These are phyloP conservation scores for Forbesichthys agassizii DNA, from an alignment of 2,113 vertebrate genomes.

Conservation along the genomic window DNA sequence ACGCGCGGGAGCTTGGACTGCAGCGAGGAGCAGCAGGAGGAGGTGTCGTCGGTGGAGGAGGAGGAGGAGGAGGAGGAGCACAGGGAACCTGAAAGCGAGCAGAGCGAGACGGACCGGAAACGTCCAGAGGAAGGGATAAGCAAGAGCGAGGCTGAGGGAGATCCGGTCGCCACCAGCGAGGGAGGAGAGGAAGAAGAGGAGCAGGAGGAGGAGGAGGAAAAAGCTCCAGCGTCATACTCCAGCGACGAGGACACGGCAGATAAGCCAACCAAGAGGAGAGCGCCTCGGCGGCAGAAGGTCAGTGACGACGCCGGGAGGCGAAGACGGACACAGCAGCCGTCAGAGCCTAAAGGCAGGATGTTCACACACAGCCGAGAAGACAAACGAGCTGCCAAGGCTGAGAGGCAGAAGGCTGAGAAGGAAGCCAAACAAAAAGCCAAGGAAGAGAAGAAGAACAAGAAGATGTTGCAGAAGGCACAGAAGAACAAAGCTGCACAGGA, in stretches of 20 bases:
- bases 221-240: not conserved
- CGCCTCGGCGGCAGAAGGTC: constrained; percentile 1
- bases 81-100: constrained; percentile 16
- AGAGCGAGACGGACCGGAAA: constrained; percentile 24
- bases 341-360: constrained; percentile 63
- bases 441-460: constrained; percentile 49
- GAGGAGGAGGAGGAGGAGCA: constrained; percentile 18
- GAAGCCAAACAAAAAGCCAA: constrained; percentile 57
- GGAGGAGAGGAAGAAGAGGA: constrained; percentile 34
- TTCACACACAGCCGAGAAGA: constrained; percentile 63
- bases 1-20: constrained; percentile 27
- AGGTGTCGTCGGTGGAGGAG: constrained; percentile 23
- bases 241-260: constrained; percentile 34
- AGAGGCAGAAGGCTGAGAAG: constrained; percentile 46
- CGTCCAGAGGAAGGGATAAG: not conserved
- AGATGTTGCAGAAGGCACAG: constrained; percentile 41
- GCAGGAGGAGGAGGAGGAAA: constrained; percentile 16
- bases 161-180: constrained; percentile 8
- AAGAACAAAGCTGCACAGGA: constrained; percentile 20
- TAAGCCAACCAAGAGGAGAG: constrained; percentile 22
- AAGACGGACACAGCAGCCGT: constrained; percentile 4
- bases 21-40: constrained; percentile 44
- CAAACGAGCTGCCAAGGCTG: constrained; percentile 39
- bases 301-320: constrained; percentile 22
- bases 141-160: constrained; percentile 10